Evolutionary conservation across 2,797 vertebrate genomes (phyloP), one percentile per base, ranked within the genome.

Genomic region (Cetoscarus ocellatus): DNA sequence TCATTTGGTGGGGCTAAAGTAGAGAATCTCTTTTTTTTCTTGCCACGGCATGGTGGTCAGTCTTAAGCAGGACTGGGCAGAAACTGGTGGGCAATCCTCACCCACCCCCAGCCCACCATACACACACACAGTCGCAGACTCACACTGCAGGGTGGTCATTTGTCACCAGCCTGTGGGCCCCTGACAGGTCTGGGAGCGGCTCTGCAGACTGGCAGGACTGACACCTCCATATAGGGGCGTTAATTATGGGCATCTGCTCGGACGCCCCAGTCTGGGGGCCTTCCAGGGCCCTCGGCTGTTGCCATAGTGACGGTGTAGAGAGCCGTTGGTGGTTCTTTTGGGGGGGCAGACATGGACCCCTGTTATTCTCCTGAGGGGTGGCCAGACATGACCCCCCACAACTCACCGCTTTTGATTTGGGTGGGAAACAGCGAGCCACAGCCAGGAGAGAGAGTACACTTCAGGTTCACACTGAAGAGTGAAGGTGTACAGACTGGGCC

Each of bases 361-460:
- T 27, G 91, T 94, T 93, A 91, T 93, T 95, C 93, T 95, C 93
- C 83, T 47, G 94, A 92, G 95, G 88, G 88, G 88, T 94, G 94
- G 92, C 95, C 95, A 95, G 95, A 95, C 94, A 84, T 94, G 94
- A 96, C 94, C 95, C 93, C 90, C 84, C 82, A 86, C 74, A 82
- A 90, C 89, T 91, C 84, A 15, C 76, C 82, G 71, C 88, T 92
- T 93, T 90, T 92, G 87, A 91, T 88, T 88, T 75, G 88, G 90
- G 86, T 92, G 92, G 92, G 92, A 92, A 92, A 84, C 84, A 78
- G 79, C 13, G 67, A 91, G 81, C 78, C 88, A 83, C 71, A 85
- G 76, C 68, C 86, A 83, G 73, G 77, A 85, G 76, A 70, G 64
- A 78, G 79, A 83, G 63, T 77, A 83, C 60, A 77, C 80, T 87